phyloP scores from a whole-genome alignment of 2,888 invertebrate genomes.

The Pinctada fucata region DNA sequence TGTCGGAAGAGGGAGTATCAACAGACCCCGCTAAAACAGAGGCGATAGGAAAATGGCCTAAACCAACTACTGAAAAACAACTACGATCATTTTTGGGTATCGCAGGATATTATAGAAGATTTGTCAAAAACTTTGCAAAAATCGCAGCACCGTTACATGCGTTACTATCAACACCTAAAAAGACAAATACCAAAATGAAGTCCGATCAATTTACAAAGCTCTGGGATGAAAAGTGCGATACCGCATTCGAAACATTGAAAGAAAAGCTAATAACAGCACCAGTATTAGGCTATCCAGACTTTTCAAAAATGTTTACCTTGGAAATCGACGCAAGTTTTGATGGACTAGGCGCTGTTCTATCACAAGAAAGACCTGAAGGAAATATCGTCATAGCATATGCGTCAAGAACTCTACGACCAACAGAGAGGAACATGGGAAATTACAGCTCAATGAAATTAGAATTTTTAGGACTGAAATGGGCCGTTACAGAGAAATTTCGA shows the following conservation, averaged over 20 bases:
- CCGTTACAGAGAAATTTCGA: no score
- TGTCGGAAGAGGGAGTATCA: no score
- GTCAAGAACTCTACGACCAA: constrained; percentile 35
- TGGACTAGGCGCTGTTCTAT: constrained; percentile 37
- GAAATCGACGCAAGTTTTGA: constrained; percentile 46
- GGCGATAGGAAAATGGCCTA: no score
- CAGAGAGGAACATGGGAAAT: constrained; percentile 39
- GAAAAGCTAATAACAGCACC: constrained; percentile 28
- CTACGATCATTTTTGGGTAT: constrained; percentile 43
- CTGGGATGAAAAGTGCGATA: constrained; percentile 34
- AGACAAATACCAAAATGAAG: constrained; percentile 18
- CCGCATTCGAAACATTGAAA: constrained; percentile 43
- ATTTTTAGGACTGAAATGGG: constrained; percentile 22
- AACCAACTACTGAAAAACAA: no score
- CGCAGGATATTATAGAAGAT: no score
- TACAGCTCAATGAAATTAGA: constrained; percentile 27
- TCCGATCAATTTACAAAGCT: constrained; percentile 10
- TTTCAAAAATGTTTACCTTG: no score
- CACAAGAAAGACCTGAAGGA: constrained; percentile 40
- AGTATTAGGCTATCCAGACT: no score
- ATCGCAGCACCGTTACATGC: constrained; percentile 32
- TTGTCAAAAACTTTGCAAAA: constrained; percentile 30
- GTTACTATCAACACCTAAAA: constrained; percentile 18
- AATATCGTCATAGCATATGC: constrained; percentile 44
- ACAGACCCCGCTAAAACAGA: no score